A percentile compares a stretch with the other conserved stretches of the same genome.
These are phyloP conservation scores for Apodemus sylvaticus DNA, from an alignment of 2,113 vertebrate species.

Conservation along the genomic window DNA sequence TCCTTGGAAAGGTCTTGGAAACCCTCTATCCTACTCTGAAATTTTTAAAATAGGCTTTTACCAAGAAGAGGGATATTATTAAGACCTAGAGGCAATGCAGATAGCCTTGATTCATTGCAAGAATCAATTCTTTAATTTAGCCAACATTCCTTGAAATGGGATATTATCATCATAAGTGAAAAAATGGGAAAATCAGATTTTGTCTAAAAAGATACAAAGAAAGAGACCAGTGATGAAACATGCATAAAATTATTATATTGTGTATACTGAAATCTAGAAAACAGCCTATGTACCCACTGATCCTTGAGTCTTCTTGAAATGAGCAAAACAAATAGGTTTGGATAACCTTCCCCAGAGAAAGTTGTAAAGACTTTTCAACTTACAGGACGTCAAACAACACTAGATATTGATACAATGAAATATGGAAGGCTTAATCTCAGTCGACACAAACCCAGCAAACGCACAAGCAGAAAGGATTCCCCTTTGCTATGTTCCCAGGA, in stretches of 20 bases:
- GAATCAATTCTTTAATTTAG: not conserved
- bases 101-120: not conserved
- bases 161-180: not conserved
- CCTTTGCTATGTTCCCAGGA: not conserved
- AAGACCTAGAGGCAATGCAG: not conserved
- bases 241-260: not conserved
- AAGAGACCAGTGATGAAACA: not conserved
- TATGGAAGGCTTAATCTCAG: not conserved
- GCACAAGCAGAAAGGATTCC: not conserved
- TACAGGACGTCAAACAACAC: not conserved
- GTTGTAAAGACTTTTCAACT: conserved; percentile 30
- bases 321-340: conserved; percentile 36
- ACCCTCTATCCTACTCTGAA: not conserved
- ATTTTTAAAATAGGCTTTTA: conserved; percentile 20
- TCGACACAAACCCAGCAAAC: not conserved
- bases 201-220: conserved; percentile 21
- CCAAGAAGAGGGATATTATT: not conserved
- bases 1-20: not conserved
- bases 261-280: not conserved
- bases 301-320: conserved; percentile 38
- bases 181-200: not conserved
- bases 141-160: not conserved
- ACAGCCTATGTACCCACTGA: not conserved
- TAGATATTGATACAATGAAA: not conserved
- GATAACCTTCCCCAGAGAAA: not conserved